Percentiles rank a stretch among this genome's conserved stretches.
These are phyloP conservation scores for Azemiops feae DNA, from an alignment of 2,113 vertebrate genomes.

Conservation along the genomic window DNA sequence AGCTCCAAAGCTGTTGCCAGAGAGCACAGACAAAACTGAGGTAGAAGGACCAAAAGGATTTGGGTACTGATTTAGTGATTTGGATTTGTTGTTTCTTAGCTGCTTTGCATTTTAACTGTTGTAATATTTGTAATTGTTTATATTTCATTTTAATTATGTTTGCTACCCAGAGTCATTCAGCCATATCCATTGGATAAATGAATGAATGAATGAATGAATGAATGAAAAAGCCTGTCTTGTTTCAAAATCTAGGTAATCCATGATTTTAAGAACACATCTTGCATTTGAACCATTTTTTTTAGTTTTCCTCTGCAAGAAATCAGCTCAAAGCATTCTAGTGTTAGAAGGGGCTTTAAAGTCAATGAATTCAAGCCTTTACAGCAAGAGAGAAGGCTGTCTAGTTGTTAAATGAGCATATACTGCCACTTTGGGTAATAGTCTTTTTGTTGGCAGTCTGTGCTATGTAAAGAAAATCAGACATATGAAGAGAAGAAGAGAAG, in stretches of 20 bases:
- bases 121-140: background rate
- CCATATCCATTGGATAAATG: background rate
- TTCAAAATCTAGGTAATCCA: background rate
- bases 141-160: background rate
- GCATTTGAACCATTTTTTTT: background rate
- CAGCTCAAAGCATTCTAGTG: background rate
- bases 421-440: background rate
- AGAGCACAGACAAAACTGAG: background rate
- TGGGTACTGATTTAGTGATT: background rate
- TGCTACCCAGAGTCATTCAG: background rate
- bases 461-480: background rate
- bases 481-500: background rate
- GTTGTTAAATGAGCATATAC: background rate
- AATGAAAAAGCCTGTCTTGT: background rate
- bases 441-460: background rate
- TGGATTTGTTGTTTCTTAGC: background rate
- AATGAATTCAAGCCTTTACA: background rate
- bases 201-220: background rate
- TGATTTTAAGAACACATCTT: background rate
- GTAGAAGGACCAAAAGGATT: background rate
- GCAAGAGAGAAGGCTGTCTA: background rate
- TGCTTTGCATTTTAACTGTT: background rate
- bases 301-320: background rate
- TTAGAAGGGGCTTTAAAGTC: background rate
- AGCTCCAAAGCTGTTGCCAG: background rate